These are phyloP conservation scores for Monochamus saltuarius DNA, from an alignment of 1,140 invertebrate species.

Conservation along the genomic window DNA sequence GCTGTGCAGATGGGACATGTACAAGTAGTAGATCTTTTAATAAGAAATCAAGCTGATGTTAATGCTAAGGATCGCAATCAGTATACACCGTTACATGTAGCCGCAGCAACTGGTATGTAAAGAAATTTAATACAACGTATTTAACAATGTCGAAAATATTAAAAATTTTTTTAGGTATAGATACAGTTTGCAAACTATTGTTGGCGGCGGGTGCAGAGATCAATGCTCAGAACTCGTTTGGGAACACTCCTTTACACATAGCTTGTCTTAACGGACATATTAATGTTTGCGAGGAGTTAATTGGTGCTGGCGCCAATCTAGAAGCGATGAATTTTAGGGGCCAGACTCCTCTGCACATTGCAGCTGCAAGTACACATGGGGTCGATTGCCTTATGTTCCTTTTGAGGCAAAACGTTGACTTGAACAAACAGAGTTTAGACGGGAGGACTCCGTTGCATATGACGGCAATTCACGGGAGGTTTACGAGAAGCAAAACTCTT, in stretches of 20 bases:
- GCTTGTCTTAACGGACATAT: constrained; percentile 65
- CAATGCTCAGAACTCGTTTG: constrained; percentile 60
- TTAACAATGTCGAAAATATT: neutral
- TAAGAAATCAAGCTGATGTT: constrained; percentile 84
- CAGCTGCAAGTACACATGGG: constrained; percentile 64
- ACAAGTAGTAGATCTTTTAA: constrained; percentile 87
- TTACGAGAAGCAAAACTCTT: constrained; percentile 64
- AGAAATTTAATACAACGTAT: neutral
- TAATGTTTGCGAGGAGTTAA: constrained; percentile 56
- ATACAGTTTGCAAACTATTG: constrained; percentile 50
- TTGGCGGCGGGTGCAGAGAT: constrained; percentile 59
- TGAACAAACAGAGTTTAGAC: constrained; percentile 61
- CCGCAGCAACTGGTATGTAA: constrained; percentile 58
- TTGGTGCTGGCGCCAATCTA: constrained; percentile 53
- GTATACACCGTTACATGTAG: constrained; percentile 65
- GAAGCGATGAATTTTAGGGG: constrained; percentile 53
- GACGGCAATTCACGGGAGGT: constrained; percentile 67
- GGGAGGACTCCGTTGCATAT: constrained; percentile 68
- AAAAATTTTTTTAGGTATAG: constrained; percentile 48
- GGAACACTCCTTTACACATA: constrained; percentile 65
- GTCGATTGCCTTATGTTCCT: constrained; percentile 62
- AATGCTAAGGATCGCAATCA: constrained; percentile 59
- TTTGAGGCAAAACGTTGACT: constrained; percentile 57
- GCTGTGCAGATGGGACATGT: constrained; percentile 91
- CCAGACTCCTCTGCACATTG: constrained; percentile 65